phyloP scores from a whole-genome alignment of 2,113 vertebrate genomes.

The Opisthocomus hoazin region DNA sequence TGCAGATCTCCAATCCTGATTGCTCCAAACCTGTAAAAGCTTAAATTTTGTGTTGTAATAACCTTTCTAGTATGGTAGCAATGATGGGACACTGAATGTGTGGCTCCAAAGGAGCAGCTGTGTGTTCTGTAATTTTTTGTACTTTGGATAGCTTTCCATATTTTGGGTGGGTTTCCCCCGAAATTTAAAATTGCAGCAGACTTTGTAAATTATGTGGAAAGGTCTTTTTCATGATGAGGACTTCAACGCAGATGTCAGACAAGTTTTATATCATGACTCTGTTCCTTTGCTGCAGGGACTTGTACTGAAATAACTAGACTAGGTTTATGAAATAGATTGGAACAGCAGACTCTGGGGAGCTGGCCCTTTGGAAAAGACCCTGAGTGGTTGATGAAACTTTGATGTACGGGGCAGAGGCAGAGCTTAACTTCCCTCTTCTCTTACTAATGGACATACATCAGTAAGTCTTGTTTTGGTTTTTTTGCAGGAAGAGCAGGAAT shows the following conservation, averaged over 20 bases:
- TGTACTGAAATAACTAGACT: neutral
- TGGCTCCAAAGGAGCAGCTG: neutral
- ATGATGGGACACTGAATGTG: neutral
- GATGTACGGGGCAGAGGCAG: neutral
- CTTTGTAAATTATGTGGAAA: neutral
- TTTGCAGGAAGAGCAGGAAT: neutral
- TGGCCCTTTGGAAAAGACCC: neutral
- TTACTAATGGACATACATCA: neutral
- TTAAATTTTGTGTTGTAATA: neutral
- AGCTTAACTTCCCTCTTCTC: neutral
- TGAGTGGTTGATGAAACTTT: neutral
- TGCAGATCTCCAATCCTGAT: neutral
- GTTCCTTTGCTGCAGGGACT: neutral
- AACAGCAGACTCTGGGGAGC: neutral
- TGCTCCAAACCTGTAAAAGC: neutral
- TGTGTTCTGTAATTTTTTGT: neutral
- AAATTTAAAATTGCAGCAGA: neutral
- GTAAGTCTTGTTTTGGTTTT: neutral
- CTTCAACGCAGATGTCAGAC: neutral
- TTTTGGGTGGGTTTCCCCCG: neutral
- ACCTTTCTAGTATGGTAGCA: neutral
- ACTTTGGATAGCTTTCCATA: neutral
- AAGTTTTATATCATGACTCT: neutral
- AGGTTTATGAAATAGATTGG: neutral
- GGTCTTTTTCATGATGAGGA: neutral